Conservation (phyloP, 2,888 invertebrate species). For the Morpho helenor region DNA sequence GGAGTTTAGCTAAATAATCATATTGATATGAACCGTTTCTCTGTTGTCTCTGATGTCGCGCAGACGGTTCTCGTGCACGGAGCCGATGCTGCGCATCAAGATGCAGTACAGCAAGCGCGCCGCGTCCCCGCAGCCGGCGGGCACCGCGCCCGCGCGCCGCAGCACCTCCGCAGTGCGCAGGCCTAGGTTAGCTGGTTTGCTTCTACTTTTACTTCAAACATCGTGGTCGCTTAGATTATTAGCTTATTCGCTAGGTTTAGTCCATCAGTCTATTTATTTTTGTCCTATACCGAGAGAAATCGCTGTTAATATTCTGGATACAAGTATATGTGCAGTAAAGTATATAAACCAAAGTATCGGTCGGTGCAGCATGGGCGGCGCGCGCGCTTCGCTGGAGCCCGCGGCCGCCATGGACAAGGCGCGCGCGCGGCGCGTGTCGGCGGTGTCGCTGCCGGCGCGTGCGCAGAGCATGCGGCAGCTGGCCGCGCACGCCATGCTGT, state of each 20-base stretch:
- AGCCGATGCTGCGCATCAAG: slow-evolving; percentile 78
- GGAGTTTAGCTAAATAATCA: too few relatives aligned
- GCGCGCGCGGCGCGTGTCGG: slow-evolving; percentile 60
- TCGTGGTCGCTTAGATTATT: neutral
- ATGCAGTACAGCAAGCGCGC: slow-evolving; percentile 70
- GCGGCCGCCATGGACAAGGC: slow-evolving; percentile 52
- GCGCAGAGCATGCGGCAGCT: slow-evolving; percentile 67
- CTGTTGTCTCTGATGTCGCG: neutral
- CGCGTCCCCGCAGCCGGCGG: slow-evolving; percentile 28
- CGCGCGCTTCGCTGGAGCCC: slow-evolving; percentile 36
- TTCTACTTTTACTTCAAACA: slow-evolving; percentile 25
- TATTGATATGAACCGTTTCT: too few relatives aligned
- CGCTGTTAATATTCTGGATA: too few relatives aligned
- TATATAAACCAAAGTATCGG: neutral
- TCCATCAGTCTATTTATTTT: too few relatives aligned
- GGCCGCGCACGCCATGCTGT: slow-evolving; percentile 83
- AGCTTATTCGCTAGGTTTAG: neutral
- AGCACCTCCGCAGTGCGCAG: slow-evolving; percentile 33
- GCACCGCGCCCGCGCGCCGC: slow-evolving; percentile 14
- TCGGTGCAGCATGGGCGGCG: slow-evolving; percentile 17
- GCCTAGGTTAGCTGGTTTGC: slow-evolving; percentile 32
- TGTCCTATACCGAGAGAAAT: too few relatives aligned
- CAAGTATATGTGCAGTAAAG: too few relatives aligned
- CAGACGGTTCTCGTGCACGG: slow-evolving; percentile 72
- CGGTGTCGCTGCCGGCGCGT: slow-evolving; percentile 56